Percentiles rank a stretch among this genome's conserved stretches.
Evolutionary conservation across 1,140 invertebrate genomes (phyloP).

Genomic region (Diabrotica undecimpunctata): DNA sequence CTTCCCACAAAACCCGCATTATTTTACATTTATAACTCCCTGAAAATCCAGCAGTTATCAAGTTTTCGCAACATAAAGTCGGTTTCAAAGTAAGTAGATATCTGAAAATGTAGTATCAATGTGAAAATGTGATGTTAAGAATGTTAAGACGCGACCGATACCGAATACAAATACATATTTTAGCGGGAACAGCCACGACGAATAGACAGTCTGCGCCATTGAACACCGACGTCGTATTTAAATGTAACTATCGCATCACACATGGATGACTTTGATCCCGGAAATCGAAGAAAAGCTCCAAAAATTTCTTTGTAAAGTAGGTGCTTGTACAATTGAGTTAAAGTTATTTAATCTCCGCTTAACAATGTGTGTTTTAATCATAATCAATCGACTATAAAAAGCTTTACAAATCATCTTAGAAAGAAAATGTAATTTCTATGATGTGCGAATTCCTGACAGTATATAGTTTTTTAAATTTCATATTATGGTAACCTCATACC

Average conservation of each 20-base stretch:
- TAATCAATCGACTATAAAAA: too few relatives aligned
- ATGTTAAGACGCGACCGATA: conserved; percentile 28
- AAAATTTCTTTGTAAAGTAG: neutral
- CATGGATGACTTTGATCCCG: conserved; percentile 31
- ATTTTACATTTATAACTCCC: conserved; percentile 20
- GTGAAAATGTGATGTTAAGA: conserved; percentile 21
- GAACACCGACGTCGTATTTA: conserved; percentile 29
- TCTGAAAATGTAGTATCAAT: conserved; percentile 28
- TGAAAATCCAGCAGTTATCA: conserved; percentile 33
- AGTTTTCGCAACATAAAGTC: conserved; percentile 32
- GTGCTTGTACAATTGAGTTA: too few relatives aligned
- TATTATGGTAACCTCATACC: too few relatives aligned
- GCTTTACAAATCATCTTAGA: too few relatives aligned
- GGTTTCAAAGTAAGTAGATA: conserved; percentile 26
- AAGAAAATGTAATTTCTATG: too few relatives aligned
- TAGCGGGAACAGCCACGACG: conserved; percentile 29
- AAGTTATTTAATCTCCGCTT: too few relatives aligned
- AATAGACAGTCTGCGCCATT: conserved; percentile 28
- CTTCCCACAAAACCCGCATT: conserved; percentile 13
- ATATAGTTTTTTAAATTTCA: too few relatives aligned
- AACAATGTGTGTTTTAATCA: too few relatives aligned
- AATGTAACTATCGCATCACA: conserved; percentile 36
- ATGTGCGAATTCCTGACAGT: too few relatives aligned
- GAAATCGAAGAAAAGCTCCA: conserved; percentile 22
- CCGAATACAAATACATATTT: conserved; percentile 42